A percentile compares a stretch with the other conserved stretches of the same genome.
These are phyloP conservation scores for Drosophila azteca DNA, from an alignment of 1,140 invertebrate genomes.

Conservation along the genomic window DNA sequence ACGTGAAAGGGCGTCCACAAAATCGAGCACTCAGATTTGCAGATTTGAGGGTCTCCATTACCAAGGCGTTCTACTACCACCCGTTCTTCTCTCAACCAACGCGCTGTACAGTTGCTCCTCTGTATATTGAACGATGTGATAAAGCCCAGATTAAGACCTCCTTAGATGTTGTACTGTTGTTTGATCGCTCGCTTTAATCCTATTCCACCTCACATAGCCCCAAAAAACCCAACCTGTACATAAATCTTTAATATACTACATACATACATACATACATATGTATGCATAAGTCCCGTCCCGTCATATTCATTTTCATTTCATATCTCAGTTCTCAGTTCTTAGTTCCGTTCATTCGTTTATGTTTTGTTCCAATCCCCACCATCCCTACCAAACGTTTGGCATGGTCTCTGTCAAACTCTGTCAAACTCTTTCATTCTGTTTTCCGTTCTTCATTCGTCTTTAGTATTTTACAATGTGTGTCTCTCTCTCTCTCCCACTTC, in stretches of 20 bases:
- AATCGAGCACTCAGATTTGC: too few relatives aligned
- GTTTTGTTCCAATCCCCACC: background rate
- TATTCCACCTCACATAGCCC: background rate
- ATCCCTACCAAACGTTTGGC: slow-evolving; percentile 5
- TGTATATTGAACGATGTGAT: slow-evolving; percentile 38
- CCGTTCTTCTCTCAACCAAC: background rate
- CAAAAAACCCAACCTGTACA: background rate
- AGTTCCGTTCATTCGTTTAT: slow-evolving; percentile 15
- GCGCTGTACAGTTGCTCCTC: slow-evolving; percentile 26
- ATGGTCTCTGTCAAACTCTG: slow-evolving; percentile 19
- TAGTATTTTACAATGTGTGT: slow-evolving; percentile 17
- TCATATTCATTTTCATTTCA: background rate
- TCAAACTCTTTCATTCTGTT: slow-evolving; percentile 21
- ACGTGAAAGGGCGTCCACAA: background rate
- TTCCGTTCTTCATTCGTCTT: slow-evolving; percentile 33
- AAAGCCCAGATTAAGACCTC: slow-evolving; percentile 15
- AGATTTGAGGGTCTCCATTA: background rate
- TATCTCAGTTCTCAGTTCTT: slow-evolving; percentile 32
- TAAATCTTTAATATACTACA: background rate
- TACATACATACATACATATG: background rate
- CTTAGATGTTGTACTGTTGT: slow-evolving; percentile 40
- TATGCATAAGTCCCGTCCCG: background rate
- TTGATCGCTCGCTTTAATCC: slow-evolving; percentile 57
- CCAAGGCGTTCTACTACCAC: background rate
- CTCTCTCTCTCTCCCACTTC: slow-evolving; percentile 11